Base-by-base conservation (phyloP, 2,888 invertebrate species). In the Graphium colonna region DNA sequence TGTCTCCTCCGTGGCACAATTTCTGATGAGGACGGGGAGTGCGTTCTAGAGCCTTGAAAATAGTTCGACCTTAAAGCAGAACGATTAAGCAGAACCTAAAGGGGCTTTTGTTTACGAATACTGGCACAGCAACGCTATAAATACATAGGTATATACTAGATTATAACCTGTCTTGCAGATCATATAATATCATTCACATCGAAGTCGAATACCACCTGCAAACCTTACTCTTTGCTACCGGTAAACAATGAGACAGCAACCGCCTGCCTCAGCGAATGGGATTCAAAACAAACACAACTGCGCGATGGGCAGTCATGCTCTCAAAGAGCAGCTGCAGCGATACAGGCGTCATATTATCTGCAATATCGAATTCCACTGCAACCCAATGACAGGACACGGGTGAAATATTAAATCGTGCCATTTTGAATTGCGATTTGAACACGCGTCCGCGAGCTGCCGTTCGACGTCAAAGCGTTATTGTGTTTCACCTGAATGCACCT, bases 361-460 rank as follows among this genome's bases (percentile, higher is more conserved):
- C 39, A 13, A 47, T 48, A 53, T 53, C 53, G 18, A 53, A 53
- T 53, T 48, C 43, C 48, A 5, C 16, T 53, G 31, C 43, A 48
- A 28, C 47, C 15, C 36, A 28, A 18, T 38, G 42, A 50, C 43
- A 26, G 9, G 31, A 26, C 26, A 36, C 28, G 28, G 12, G 48
- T 31, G 48, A 26, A 48, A 53, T 53, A 53, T 53, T 53, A 48
- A 53, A 53, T 42, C 53, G 48, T 52, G 53, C 48, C 48, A 48
- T 52, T 48, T 53, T 44, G 43, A 13, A 41, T 28, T 43, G 17
- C 43, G 28, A 53, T 43, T 48, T 43, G 39, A 28, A 44, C 38
- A 42, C 18, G 17, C 28, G 28, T 53, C 38, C 38, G 15, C 21
- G 38, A 31, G 13, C 17, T 38, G 28, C 13, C 18, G 8, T 9